Evolutionary conservation across 2,888 invertebrate species (phyloP), one percentile per base, ranked within the genome.

Genomic region (Spicauda simplicius): DNA sequence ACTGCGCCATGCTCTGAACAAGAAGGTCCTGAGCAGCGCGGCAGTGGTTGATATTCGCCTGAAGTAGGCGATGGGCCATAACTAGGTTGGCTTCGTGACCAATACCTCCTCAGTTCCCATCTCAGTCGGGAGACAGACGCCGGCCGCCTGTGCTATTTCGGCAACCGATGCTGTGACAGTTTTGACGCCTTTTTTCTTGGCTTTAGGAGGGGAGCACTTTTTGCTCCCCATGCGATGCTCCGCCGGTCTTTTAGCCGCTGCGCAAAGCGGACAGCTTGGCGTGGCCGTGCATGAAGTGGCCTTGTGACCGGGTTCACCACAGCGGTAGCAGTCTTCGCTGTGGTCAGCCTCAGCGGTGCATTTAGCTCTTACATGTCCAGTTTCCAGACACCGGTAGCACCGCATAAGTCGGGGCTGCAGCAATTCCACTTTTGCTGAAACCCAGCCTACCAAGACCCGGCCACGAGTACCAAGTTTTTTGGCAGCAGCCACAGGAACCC

Each of bases 281-380:
- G 2, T 11, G 0, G 37, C 62, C 0, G 54, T 25, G 18, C 70
- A 70, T 1, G 8, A 14, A 0, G 14, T 18, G 5, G 68, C 57
- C 25, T 62, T 58, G 12, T 68, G 68, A 0, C 68, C 65, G 0
- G 80, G 74, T 56, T 41, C 58, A 77, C 7, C 61, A 70, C 64
- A 72, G 12, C 54, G 54, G 10, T 55, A 55, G n/a, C 54, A 55
- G n/a, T 30, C 16, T 4, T 3, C 12, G 18, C 54, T 55, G 1
- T 30, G 54, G 16, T 55, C 54, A 14, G 7, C 30, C 30, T 55
- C 54, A n/a, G 54, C 54, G 18, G 30, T 55, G 25, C 25, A 30
- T 30, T 30, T 30, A 6, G 16, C 54, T 16, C 54, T 30, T 4
- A 55, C 54, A n/a, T 30, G 54, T n/a, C 54, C 54, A 55, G n/a